Percentiles rank a stretch among this genome's conserved stretches.
Evolutionary conservation across 2,797 vertebrate genomes (phyloP).

Genomic region (Silurus aristotelis): DNA sequence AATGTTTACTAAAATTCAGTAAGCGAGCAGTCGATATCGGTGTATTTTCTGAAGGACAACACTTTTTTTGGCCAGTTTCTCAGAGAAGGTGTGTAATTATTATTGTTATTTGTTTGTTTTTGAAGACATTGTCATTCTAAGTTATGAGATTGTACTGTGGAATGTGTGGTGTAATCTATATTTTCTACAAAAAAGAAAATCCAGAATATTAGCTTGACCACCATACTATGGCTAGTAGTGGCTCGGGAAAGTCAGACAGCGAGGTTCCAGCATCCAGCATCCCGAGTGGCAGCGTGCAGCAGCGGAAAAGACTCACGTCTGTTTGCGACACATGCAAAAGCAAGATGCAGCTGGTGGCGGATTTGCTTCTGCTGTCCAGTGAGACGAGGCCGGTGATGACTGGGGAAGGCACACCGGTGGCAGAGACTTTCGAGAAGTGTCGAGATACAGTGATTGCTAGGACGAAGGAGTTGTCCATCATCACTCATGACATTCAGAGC

Average conservation of each 20-base stretch:
- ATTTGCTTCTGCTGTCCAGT: constrained; percentile 94
- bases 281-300: constrained; percentile 77
- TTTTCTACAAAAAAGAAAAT: constrained; percentile 57
- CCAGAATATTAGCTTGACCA: constrained; percentile 61
- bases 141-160: constrained; percentile 60
- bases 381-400: constrained; percentile 93
- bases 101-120: background rate
- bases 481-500: constrained; percentile 97
- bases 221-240: constrained; percentile 91
- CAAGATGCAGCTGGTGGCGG: constrained; percentile 99
- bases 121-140: constrained; percentile 66
- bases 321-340: constrained; percentile 91
- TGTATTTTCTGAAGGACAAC: constrained; percentile 69
- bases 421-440: constrained; percentile 96
- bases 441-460: constrained; percentile 95
- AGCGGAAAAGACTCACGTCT: constrained; percentile 88
- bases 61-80: constrained; percentile 69
- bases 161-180: constrained; percentile 56
- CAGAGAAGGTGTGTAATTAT: constrained; percentile 54
- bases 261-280: constrained; percentile 80
- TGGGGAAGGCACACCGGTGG: constrained; percentile 81
- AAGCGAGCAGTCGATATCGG: constrained; percentile 46
- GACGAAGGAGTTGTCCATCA: constrained; percentile 96
- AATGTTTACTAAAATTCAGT: constrained; percentile 64
- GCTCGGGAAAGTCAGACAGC: constrained; percentile 87